A percentile compares a stretch with the other conserved stretches of the same genome.
Evolutionary conservation across 2,888 invertebrate genomes (phyloP).

Genomic region (Sesamia inferens): DNA sequence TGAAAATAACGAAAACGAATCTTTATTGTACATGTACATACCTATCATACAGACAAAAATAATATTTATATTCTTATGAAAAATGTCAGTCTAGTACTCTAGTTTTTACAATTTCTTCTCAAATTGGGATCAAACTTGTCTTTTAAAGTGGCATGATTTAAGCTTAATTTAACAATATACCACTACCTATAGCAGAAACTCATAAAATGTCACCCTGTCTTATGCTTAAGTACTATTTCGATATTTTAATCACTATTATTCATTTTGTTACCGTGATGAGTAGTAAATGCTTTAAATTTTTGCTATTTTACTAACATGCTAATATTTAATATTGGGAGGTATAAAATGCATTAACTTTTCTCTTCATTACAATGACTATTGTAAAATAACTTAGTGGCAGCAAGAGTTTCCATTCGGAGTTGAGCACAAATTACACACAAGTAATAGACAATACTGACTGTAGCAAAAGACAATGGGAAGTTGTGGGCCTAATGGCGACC

Average conservation of each 20-base stretch:
- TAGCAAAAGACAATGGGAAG: neutral
- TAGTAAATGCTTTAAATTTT: slow-evolving; percentile 60
- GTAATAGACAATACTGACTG: slow-evolving; percentile 45
- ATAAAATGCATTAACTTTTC: slow-evolving; percentile 42
- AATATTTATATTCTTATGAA: slow-evolving; percentile 3
- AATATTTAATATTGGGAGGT: slow-evolving; percentile 44
- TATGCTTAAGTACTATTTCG: slow-evolving; percentile 65
- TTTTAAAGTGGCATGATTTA: slow-evolving; percentile 48
- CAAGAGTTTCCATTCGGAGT: slow-evolving; percentile 33
- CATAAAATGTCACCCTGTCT: slow-evolving; percentile 67
- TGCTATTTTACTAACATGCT: slow-evolving; percentile 37
- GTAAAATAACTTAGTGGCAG: slow-evolving; percentile 44
- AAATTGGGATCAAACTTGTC: slow-evolving; percentile 29
- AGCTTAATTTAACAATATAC: slow-evolving; percentile 57
- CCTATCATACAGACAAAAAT: neutral
- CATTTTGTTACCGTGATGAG: slow-evolving; percentile 60
- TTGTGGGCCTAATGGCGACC: neutral
- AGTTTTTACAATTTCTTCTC: slow-evolving; percentile 24
- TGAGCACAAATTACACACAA: slow-evolving; percentile 43
- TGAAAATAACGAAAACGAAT: neutral
- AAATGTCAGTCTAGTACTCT: slow-evolving; percentile 3
- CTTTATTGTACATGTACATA: neutral
- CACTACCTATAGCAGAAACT: slow-evolving; percentile 57
- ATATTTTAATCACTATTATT: slow-evolving; percentile 50
- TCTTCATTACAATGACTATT: slow-evolving; percentile 26